Percentiles rank a stretch among this genome's conserved stretches.
phyloP scores from a whole-genome alignment of 2,888 invertebrate species.

The Periphyllus acericola region DNA sequence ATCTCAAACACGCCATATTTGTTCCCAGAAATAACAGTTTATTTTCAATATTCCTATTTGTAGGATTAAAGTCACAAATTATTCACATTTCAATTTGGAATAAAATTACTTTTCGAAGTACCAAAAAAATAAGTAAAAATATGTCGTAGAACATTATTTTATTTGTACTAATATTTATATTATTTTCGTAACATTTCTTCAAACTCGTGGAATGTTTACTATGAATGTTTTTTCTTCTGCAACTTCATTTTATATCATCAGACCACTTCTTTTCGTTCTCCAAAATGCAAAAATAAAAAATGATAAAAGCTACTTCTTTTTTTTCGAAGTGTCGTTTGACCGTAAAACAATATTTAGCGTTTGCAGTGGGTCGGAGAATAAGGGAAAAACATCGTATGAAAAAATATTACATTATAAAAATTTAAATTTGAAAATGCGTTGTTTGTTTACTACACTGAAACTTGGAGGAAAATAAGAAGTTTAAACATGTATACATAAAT shows the following conservation, averaged over 20 bases:
- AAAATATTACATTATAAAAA: constrained; percentile 58
- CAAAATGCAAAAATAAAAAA: constrained; percentile 26
- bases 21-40: not conserved
- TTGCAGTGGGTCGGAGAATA: not conserved
- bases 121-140: not conserved
- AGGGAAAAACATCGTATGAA: constrained; percentile 34
- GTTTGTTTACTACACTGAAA: constrained; percentile 29
- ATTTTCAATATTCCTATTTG: not conserved
- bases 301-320: constrained; percentile 28
- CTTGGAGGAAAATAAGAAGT: constrained; percentile 32
- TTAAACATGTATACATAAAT: constrained; percentile 22
- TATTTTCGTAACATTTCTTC: constrained; percentile 19
- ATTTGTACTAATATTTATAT: not conserved
- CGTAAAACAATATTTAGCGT: constrained; percentile 57
- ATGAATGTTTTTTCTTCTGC: constrained; percentile 1
- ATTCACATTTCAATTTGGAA: not conserved
- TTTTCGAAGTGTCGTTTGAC: constrained; percentile 33
- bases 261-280: not conserved
- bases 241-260: constrained; percentile 5
- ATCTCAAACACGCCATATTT: not conserved
- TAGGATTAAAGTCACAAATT: not conserved
- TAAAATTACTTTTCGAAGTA: too few relatives aligned
- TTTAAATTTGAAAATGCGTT: constrained; percentile 51
- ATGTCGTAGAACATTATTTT: not conserved
- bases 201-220: constrained; percentile 8